Base-by-base conservation (phyloP, 2,888 invertebrate species). In the Morpho deidamia region DNA sequence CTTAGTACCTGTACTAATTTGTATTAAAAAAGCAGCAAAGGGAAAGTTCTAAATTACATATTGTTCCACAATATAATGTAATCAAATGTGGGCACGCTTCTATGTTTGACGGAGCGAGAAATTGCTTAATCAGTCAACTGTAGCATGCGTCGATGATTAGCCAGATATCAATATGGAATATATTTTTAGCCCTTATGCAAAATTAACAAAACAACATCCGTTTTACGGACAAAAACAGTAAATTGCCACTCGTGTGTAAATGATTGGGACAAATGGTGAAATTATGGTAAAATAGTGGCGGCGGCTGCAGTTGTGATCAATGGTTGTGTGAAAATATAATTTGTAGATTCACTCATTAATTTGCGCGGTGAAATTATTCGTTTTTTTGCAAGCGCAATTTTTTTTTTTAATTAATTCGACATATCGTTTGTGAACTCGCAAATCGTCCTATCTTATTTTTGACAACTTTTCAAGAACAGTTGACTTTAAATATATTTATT, bases 41-140 rank as follows among this genome's bases (percentile, higher is more conserved):
- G 76, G 82, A 80, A 84, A 81, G 71, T 79, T 76, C 73, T 78
- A 82, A 86, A 84, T 85, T 81, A 81, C 78, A 78, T 79, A 83
- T 81, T 80, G 79, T 81, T 70, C 72, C 64, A 65, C 77, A 74
- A 77, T 81, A 74, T 78, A 83, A 84, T 81, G 70, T 85, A 86
- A 88, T 86, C 77, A 87, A 84, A 84, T 76, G 74, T 78, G 71
- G 72, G 72, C 68, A 69, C 72, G 68, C 75, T 72, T 74, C 74
- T 68, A 65, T 61, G 76, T 69, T 72, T 76, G 77, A 65, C 82
- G 80, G 72, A 77, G 78, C 86, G 80, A 67, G 73, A 81, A 88
- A 89, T 88, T 85, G 88, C 81, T 81, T 81, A 86, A 84, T 84
- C 88, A 85, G 67, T 82, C 81, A 76, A 72, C 82, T 85, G 86